Conservation (phyloP, 2,797 vertebrate species). For the Strix occidentalis region DNA sequence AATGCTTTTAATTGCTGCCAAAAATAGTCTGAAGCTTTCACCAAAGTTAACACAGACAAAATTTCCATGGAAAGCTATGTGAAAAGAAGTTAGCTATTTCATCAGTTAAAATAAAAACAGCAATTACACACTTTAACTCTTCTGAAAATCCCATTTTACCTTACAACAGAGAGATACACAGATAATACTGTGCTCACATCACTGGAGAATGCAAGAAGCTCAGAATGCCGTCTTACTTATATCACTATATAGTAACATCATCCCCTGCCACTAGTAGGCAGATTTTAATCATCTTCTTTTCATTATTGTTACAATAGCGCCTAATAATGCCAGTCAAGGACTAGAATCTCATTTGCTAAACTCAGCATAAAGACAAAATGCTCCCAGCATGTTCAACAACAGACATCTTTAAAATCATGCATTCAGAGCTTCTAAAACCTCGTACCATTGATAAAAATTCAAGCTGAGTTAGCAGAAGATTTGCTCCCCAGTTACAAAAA, state of each 20-base stretch:
- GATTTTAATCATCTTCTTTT: slow-evolving; percentile 54
- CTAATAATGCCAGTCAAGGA: slow-evolving; percentile 37
- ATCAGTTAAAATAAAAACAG: slow-evolving; percentile 22
- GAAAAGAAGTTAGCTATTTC: slow-evolving; percentile 10
- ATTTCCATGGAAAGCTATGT: slow-evolving; percentile 33
- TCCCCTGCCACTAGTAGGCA: slow-evolving; percentile 38
- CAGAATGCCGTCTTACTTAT: neutral
- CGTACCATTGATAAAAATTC: neutral
- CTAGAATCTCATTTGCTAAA: slow-evolving; percentile 42
- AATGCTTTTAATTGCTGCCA: slow-evolving; percentile 57
- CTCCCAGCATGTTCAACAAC: neutral
- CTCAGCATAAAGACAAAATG: slow-evolving; percentile 25
- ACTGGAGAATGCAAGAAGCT: neutral
- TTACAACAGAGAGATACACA: neutral
- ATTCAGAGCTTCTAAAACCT: neutral
- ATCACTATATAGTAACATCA: neutral
- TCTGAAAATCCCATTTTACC: neutral
- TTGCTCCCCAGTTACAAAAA: neutral
- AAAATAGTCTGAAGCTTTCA: slow-evolving; percentile 22
- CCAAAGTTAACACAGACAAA: neutral
- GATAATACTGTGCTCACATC: neutral
- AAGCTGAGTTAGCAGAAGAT: neutral
- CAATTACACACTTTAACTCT: neutral
- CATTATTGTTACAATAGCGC: slow-evolving; percentile 24
- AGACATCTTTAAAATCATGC: neutral